A percentile compares a stretch with the other conserved stretches of the same genome.
phyloP scores from a whole-genome alignment of 2,888 invertebrate species.

The Thera obeliscata region DNA sequence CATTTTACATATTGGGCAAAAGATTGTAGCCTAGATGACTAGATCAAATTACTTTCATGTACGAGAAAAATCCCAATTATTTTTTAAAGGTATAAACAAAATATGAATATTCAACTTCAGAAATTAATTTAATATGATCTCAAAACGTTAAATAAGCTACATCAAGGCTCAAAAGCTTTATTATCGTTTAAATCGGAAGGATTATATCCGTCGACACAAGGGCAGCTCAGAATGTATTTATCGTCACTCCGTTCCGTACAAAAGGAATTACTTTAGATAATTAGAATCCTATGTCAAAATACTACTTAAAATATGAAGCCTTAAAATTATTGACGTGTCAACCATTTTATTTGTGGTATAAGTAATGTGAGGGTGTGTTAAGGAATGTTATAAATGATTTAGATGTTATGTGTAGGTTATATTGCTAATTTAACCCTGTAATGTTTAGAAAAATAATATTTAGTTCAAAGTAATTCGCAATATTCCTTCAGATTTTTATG shows the following conservation, averaged over 20 bases:
- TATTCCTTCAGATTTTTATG: too few relatives aligned
- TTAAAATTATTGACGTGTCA: constrained; percentile 62
- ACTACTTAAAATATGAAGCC: constrained; percentile 60
- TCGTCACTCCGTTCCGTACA: constrained; percentile 57
- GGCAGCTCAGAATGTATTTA: constrained; percentile 56
- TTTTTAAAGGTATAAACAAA: too few relatives aligned
- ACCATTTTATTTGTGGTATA: constrained; percentile 65
- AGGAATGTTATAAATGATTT: background rate
- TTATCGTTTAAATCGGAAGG: constrained; percentile 58
- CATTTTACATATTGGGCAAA: background rate
- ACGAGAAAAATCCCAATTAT: too few relatives aligned
- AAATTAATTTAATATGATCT: constrained; percentile 1
- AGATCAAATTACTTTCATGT: too few relatives aligned
- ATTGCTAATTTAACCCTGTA: background rate
- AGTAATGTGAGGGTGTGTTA: constrained; percentile 39
- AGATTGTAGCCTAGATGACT: background rate
- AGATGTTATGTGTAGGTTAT: background rate
- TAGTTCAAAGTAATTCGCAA: too few relatives aligned
- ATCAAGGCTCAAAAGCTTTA: constrained; percentile 21
- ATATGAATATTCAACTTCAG: too few relatives aligned
- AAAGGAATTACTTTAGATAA: constrained; percentile 77
- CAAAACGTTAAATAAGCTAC: constrained; percentile 8
- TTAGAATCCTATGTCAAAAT: constrained; percentile 80
- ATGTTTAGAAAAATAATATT: too few relatives aligned
- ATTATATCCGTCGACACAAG: constrained; percentile 58